Evolutionary conservation across 2,113 vertebrate genomes (phyloP).

Genomic region (Potamarius usumacintae): DNA sequence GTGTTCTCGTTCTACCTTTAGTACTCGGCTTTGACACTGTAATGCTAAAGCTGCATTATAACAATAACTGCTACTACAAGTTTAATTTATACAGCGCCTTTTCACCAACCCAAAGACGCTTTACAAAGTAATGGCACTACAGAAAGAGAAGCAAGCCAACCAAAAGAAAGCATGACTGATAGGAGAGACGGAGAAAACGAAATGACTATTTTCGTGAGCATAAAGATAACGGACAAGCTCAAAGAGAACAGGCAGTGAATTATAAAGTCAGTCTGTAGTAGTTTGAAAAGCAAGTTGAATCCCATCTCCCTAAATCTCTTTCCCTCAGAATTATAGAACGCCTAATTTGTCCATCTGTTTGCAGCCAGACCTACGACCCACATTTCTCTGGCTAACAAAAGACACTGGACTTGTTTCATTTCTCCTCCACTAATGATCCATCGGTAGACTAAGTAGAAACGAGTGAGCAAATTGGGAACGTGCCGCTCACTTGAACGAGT

Average conservation of each 20-base stretch:
- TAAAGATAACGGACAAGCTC: too few relatives aligned
- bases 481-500: background rate
- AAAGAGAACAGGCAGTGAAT: too few relatives aligned
- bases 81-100: too few relatives aligned
- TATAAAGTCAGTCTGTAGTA: background rate
- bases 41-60: background rate
- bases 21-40: background rate
- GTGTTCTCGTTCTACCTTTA: background rate
- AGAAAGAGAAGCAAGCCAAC: too few relatives aligned
- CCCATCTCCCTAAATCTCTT: background rate
- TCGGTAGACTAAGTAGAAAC: background rate
- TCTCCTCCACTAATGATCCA: background rate
- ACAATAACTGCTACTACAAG: too few relatives aligned
- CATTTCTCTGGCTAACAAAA: slow-evolving; percentile 8
- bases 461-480: background rate
- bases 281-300: background rate
- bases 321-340: background rate
- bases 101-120: too few relatives aligned
- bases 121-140: too few relatives aligned
- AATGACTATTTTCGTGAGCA: too few relatives aligned
- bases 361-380: background rate
- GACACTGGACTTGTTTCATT: background rate
- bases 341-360: slow-evolving; percentile 20
- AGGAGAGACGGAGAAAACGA: too few relatives aligned
- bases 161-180: too few relatives aligned